Evolutionary conservation across 1,140 invertebrate genomes (phyloP), one percentile per base, ranked within the genome.

Genomic region (Hycleus phaleratus): DNA sequence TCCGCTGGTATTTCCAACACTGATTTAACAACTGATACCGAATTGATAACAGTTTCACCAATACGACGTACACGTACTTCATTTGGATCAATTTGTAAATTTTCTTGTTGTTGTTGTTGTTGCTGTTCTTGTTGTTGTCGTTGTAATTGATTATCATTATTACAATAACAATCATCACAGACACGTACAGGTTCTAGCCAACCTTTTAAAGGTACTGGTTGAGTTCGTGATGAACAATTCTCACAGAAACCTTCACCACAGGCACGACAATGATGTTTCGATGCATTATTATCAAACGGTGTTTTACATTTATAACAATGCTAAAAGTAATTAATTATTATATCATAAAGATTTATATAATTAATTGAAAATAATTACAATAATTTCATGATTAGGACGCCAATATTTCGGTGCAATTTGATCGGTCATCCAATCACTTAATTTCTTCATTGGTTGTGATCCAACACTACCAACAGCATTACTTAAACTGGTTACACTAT

Each of bases 381-480:
- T 80, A 49, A 91, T 90, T 68, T 89, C 83, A 59, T 82, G 75
- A 72, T 93, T 92, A 6, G 87, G 85, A 43, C 82, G 79, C 90
- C 90, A 92, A 74, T 92, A 92, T 18, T 80, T 80, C 1, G 90
- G 90, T 10, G 86, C 87, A 53, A 87, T 82, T 68, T 87, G 81
- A 74, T 91, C 88, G 2, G 88, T 83, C 2, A 90, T 78, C 86
- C 86, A 90, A 56, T 85, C 81, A 4, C 80, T 79, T 0, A 91
- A 18, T 0, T 78, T 77, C 68, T 82, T 86, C 1, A 87, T 83
- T 9, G 88, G 88, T 56, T 85, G 84, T 2, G 86, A 77, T 7
- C 85, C 81, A 6, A 87, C 81, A 66, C 75, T 86, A 3, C 79
- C 75, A 6, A 91, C 81, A 18, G 83, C 84, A 65, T 87, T 86